Evolutionary conservation across 2,113 vertebrate genomes (phyloP), one percentile per base, ranked within the genome.

Genomic region (Tachycineta bicolor): DNA sequence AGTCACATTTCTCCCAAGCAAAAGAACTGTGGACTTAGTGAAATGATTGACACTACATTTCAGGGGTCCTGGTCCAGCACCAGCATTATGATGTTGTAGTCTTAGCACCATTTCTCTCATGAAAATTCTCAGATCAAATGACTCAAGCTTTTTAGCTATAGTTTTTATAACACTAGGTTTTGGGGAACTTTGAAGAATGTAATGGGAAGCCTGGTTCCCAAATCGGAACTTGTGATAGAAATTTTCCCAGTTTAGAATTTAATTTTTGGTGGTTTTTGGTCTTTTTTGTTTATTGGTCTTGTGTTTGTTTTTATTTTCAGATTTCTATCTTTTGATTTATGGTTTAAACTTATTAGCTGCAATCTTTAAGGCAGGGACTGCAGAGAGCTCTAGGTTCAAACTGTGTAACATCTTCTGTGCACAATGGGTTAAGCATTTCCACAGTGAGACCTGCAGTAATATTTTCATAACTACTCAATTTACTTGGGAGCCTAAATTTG

Each of bases 401-500:
- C 37, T 19, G 10, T 62, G 16, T 43, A 16, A 59, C 8, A 33
- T 20, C 68, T 25, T 52, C 63, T 50, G 77, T 67, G 18, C 29
- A 6, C 11, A 37, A 50, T 62, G 60, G 26, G 28, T 84, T 94
- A 93, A 93, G 8, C 39, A 67, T 78, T 69, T 91, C 60, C 23
- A 58, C 43, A 60, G 33, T 24, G 43, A 93, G 21, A 50, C 44
- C 65, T 95, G 50, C 68, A 80, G 47, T 73, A 49, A 88, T 33
- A 69, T 92, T 88, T 82, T 83, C 43, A 62, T 74, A 90, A 70
- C 85, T 24, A 26, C 55, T 80, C 50, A 73, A 47, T 90, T 93
- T 90, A 55, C 59, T 70, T 70, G 50, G 79, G n/a, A 96, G 39
- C 34, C 63, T 86, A 80, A 96, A 92, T 94, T 92, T 92, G 50